phyloP scores from a whole-genome alignment of 2,797 vertebrate genomes.

The Champsocephalus esox region DNA sequence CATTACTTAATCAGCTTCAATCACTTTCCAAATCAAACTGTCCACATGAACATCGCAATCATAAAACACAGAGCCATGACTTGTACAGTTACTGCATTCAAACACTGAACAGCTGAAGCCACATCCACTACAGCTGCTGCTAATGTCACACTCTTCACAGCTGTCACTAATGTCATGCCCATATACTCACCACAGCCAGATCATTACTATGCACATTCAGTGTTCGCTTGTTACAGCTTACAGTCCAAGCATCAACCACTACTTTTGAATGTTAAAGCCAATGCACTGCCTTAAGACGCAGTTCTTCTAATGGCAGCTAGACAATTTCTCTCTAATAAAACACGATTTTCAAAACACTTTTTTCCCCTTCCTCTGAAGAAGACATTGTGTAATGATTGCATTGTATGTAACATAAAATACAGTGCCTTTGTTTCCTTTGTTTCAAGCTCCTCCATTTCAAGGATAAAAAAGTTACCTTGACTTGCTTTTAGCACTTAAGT shows the following conservation, averaged over 20 bases:
- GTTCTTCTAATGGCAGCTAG: conserved; percentile 13
- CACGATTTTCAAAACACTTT: background rate
- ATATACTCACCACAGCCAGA: conserved; percentile 31
- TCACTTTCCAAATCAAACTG: conserved; percentile 16
- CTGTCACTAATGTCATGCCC: conserved; percentile 45
- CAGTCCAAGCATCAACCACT: conserved; percentile 14
- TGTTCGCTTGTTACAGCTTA: conserved; percentile 28
- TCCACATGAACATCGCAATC: conserved; percentile 2
- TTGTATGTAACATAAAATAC: background rate
- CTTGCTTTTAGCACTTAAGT: conserved; percentile 44
- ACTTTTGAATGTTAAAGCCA: conserved; percentile 14
- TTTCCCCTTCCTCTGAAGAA: background rate
- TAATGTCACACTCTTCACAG: conserved; percentile 51
- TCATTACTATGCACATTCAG: conserved; percentile 26
- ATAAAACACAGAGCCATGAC: conserved; percentile 18
- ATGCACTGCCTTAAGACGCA: conserved; percentile 3
- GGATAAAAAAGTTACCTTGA: conserved; percentile 46
- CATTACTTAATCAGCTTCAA: background rate
- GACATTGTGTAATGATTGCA: background rate
- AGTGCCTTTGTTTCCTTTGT: background rate
- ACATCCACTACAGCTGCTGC: conserved; percentile 55
- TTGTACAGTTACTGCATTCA: conserved; percentile 40
- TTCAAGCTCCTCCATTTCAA: too few species aligned
- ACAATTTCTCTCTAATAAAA: conserved; percentile 9
- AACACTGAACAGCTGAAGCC: conserved; percentile 53